Evolutionary conservation across 2,113 vertebrate species (phyloP), one percentile per base, ranked within the genome.

Genomic region (Bubo bubo): DNA sequence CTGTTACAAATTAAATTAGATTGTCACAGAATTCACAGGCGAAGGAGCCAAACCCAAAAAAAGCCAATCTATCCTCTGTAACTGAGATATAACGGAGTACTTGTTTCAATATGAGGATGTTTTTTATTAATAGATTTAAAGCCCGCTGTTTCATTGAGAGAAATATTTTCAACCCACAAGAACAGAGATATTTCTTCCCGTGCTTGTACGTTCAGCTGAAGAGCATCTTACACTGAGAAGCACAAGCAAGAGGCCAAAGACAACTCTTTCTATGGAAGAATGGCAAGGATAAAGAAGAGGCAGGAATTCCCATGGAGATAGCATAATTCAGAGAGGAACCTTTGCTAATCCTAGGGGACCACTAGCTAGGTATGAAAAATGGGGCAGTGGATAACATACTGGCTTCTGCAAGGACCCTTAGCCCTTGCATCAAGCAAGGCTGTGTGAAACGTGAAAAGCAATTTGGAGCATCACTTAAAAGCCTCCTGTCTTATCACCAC

Each of bases 221-320:
- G 72, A 45, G 13, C 50, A 93, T 47, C 34, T 26, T 7, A 64
- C 26, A 17, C 30, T 5, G 6, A 32, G 19, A 87, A 82, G 77
- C 60, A 92, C 6, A 24, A 60, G 27, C 50, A 79, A 89, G 20
- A 77, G 27, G 30, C 43, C 82, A 74, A 72, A 91, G 45, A 59
- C 58, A 84, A 10, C 12, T 59, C 47, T 7, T 23, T 34, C 22
- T 41, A 81, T 24, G 12, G 41, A 94, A 96, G 84, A 77, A 53
- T 9, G 18, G 79, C 63, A 92, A 86, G 94, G 79, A 91, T 87
- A 56, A 95, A 24, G 76, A 74, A 39, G 73, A 74, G 35, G 70
- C 34, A 93, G 92, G 47, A 95, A 68, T 79, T 85, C 79, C 64
- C 63, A 67, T 68, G 70, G 90, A 97, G 79, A 92, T 56, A 59